phyloP scores from a whole-genome alignment of 1,140 invertebrate genomes.

The Atopsyche davidsoni region DNA sequence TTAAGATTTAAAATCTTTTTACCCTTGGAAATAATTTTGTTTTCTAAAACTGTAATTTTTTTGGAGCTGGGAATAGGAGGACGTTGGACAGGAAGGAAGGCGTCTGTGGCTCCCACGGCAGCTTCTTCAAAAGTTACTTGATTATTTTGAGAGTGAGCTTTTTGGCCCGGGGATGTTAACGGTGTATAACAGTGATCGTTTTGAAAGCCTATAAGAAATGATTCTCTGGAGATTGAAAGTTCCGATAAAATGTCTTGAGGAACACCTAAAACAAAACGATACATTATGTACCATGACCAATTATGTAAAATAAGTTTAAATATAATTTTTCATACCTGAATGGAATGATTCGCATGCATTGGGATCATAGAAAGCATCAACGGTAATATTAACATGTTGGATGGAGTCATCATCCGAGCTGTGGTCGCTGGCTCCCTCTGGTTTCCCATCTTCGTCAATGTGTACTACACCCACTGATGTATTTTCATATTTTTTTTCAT shows the following conservation, averaged over 20 bases:
- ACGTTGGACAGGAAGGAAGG: conserved; percentile 23
- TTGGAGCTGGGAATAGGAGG: conserved; percentile 39
- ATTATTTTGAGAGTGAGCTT: not conserved
- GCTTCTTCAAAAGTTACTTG: conserved; percentile 3
- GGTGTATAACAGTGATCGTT: conserved; percentile 65
- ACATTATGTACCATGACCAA: not conserved
- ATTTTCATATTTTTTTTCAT: conserved; percentile 29
- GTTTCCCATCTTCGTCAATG: conserved; percentile 30
- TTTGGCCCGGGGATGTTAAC: conserved; percentile 50
- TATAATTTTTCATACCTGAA: conserved; percentile 13
- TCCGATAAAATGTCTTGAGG: conserved; percentile 47
- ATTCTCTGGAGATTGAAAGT: conserved; percentile 37
- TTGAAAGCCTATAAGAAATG: conserved; percentile 48
- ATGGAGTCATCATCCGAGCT: conserved; percentile 20
- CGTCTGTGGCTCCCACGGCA: not conserved
- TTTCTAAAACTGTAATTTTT: conserved; percentile 47
- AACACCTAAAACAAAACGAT: conserved; percentile 38
- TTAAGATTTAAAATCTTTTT: conserved; percentile 42
- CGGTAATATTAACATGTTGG: conserved; percentile 25
- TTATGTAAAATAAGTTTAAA: conserved; percentile 4
- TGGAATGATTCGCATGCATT: conserved; percentile 8
- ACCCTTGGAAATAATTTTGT: conserved; percentile 46
- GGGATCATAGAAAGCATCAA: conserved; percentile 23
- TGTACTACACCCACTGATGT: conserved; percentile 41
- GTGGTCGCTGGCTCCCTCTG: conserved; percentile 23